Evolutionary conservation across 2,113 vertebrate species (phyloP).

Genomic region (Manacus vitellinus): DNA sequence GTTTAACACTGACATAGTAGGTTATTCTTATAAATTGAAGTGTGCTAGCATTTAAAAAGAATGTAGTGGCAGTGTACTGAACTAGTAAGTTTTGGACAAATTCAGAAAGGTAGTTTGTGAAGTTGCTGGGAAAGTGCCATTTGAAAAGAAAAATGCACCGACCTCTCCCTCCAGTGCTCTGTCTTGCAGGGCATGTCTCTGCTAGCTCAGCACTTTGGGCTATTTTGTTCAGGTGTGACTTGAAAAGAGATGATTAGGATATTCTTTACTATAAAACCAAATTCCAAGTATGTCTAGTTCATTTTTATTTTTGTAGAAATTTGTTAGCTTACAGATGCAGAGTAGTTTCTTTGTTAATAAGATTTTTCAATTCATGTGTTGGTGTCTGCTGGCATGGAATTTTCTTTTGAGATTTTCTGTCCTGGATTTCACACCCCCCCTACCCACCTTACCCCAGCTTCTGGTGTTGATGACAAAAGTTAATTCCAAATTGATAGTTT

Average conservation of each 20-base stretch:
- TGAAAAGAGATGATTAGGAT: neutral
- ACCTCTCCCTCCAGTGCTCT: neutral
- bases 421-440: neutral
- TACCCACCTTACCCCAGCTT: accelerated
- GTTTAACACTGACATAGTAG: neutral
- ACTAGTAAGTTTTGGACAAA: neutral
- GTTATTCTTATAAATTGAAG: neutral
- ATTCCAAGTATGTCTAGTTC: neutral
- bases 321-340: neutral
- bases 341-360: neutral
- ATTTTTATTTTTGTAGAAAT: neutral
- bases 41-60: neutral
- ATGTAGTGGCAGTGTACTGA: neutral
- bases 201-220: neutral
- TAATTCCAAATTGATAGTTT: neutral
- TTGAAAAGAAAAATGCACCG: neutral
- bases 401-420: neutral
- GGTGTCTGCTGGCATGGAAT: neutral
- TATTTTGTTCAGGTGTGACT: neutral
- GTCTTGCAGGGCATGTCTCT: neutral
- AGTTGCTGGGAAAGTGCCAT: neutral
- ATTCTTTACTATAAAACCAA: neutral
- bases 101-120: neutral
- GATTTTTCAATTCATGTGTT: neutral
- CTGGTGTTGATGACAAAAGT: neutral